Evolutionary conservation across 2,113 vertebrate genomes (phyloP).

Genomic region (Uropsilus gracilis): DNA sequence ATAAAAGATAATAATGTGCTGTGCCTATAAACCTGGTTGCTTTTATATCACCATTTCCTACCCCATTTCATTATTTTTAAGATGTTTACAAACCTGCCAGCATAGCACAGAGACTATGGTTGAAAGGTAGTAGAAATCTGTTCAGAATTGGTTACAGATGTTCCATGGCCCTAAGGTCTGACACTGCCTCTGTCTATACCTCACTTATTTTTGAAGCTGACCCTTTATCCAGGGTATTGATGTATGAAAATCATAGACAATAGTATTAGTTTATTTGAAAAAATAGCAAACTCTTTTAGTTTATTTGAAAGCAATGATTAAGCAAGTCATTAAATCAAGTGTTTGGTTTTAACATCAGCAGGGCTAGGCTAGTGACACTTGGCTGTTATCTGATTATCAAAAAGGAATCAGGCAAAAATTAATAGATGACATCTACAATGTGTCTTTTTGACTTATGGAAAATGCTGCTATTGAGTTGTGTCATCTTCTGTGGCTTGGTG

Average conservation of each 20-base stretch:
- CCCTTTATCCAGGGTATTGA: neutral
- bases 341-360: neutral
- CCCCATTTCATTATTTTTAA: conserved; percentile 47
- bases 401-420: neutral
- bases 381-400: neutral
- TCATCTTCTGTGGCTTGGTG: neutral
- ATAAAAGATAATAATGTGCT: neutral
- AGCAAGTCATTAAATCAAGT: neutral
- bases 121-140: conserved; percentile 17
- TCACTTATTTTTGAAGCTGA: conserved; percentile 47
- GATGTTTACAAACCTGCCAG: conserved; percentile 69
- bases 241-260: conserved; percentile 45
- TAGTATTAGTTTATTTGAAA: neutral
- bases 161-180: neutral
- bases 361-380: neutral
- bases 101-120: neutral
- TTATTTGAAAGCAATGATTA: conserved; percentile 36
- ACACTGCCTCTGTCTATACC: neutral
- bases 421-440: too few species aligned
- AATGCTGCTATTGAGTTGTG: neutral
- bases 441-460: too few species aligned
- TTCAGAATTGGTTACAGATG: conserved; percentile 51
- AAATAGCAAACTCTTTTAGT: neutral
- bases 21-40: neutral
- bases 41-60: neutral